Conservation (phyloP, 2,888 invertebrate species). For the Ephialtes manifestator region DNA sequence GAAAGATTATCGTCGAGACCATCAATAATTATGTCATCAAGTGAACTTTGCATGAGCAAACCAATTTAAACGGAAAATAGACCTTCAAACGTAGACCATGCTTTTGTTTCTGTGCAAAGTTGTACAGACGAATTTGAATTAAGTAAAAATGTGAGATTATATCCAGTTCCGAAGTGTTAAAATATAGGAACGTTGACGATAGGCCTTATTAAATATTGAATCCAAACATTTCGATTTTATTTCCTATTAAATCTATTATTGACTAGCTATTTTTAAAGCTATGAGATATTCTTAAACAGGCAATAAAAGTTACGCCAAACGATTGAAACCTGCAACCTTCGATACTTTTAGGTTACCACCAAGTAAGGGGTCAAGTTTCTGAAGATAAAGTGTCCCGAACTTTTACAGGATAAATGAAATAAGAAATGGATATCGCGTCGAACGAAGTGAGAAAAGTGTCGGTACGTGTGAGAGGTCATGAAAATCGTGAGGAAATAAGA, state of each 20-base stretch:
- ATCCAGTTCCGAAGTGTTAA: too few relatives aligned
- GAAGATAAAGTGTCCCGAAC: not conserved
- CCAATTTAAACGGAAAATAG: too few relatives aligned
- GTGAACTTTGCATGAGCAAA: too few relatives aligned
- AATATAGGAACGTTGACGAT: too few relatives aligned
- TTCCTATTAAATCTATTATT: not conserved
- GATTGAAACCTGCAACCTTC: not conserved
- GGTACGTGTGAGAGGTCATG: constrained; percentile 24
- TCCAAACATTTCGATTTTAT: too few relatives aligned
- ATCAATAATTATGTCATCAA: too few relatives aligned
- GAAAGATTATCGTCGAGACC: too few relatives aligned
- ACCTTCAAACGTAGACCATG: too few relatives aligned
- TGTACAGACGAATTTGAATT: too few relatives aligned
- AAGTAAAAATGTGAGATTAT: too few relatives aligned
- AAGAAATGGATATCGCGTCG: constrained; percentile 33
- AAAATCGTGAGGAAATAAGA: constrained; percentile 10
- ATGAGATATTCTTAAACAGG: not conserved
- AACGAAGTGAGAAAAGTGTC: constrained; percentile 43
- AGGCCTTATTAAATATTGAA: too few relatives aligned
- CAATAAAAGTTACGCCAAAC: not conserved
- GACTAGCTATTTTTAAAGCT: not conserved
- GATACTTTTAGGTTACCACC: not conserved
- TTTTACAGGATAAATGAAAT: constrained; percentile 30
- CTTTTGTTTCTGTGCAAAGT: too few relatives aligned
- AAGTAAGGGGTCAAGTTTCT: not conserved